These are phyloP conservation scores for Microcebus griseorufus DNA, from an alignment of 2,113 vertebrate species.

Conservation along the genomic window DNA sequence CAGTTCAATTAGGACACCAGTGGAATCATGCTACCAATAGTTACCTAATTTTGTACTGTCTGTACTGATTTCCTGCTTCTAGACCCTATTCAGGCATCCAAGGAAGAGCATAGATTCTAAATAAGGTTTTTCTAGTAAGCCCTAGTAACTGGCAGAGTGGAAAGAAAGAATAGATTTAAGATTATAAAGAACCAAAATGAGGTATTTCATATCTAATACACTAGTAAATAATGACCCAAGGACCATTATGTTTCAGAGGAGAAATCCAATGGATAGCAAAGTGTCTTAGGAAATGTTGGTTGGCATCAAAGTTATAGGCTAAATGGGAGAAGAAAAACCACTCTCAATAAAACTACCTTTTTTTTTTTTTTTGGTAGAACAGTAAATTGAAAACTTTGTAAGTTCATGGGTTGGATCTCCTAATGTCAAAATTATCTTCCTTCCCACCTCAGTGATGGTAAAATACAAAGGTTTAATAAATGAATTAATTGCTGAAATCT, in stretches of 20 bases:
- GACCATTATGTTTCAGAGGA: background rate
- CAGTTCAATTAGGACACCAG: background rate
- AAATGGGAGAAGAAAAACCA: background rate
- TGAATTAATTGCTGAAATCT: background rate
- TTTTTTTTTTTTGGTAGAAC: background rate
- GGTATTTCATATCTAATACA: background rate
- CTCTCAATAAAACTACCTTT: background rate
- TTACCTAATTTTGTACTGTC: background rate
- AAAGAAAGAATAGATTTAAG: background rate
- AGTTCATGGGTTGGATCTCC: background rate
- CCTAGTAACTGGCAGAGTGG: background rate
- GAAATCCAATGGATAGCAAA: background rate
- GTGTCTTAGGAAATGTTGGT: background rate
- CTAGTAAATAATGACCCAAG: background rate
- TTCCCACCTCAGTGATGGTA: background rate
- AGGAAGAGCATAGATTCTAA: background rate
- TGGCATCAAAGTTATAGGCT: background rate
- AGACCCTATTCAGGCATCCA: background rate
- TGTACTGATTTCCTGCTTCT: background rate
- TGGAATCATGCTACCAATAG: background rate
- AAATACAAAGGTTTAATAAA: background rate
- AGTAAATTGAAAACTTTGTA: background rate
- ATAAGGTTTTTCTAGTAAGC: background rate
- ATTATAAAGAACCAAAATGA: background rate
- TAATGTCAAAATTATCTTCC: background rate